A percentile compares a stretch with the other conserved stretches of the same genome.
Conservation (phyloP, 2,113 vertebrate genomes). For the Eulemur macaco region DNA sequence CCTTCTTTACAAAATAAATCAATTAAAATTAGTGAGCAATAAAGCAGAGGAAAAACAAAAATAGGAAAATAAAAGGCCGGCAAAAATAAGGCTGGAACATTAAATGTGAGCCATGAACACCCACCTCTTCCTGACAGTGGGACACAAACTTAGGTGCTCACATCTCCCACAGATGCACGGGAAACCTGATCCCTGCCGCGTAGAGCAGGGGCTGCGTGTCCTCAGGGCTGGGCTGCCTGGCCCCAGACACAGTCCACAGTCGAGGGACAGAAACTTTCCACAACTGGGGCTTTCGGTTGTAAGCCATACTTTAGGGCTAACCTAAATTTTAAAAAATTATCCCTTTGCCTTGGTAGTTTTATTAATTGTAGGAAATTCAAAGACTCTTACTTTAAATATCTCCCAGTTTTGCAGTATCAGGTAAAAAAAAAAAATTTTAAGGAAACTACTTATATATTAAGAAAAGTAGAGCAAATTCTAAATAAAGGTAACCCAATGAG, state of each 20-base stretch:
- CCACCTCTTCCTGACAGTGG: accelerated
- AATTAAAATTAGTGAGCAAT: not conserved
- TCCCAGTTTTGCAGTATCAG: not conserved
- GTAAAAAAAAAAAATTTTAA: too few species aligned
- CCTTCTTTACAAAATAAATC: not conserved
- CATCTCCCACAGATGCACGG: accelerated
- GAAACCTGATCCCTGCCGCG: not conserved
- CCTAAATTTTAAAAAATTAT: not conserved
- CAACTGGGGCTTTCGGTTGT: not conserved
- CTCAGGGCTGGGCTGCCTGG: not conserved
- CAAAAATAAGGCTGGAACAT: not conserved
- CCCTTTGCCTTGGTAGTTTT: not conserved
- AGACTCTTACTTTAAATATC: not conserved
- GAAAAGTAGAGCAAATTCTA: slow-evolving; percentile 76
- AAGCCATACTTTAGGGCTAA: not conserved
- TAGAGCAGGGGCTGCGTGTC: accelerated
- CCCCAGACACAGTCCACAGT: not conserved
- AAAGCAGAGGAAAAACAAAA: not conserved
- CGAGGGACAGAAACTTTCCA: not conserved
- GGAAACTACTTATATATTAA: not conserved
- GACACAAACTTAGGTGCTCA: accelerated
- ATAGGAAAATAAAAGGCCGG: not conserved
- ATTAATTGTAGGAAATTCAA: not conserved
- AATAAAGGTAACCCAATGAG: slow-evolving; percentile 54
- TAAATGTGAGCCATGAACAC: not conserved